Base-by-base conservation (phyloP, 2,113 vertebrate species). In the Osmerus mordax region DNA sequence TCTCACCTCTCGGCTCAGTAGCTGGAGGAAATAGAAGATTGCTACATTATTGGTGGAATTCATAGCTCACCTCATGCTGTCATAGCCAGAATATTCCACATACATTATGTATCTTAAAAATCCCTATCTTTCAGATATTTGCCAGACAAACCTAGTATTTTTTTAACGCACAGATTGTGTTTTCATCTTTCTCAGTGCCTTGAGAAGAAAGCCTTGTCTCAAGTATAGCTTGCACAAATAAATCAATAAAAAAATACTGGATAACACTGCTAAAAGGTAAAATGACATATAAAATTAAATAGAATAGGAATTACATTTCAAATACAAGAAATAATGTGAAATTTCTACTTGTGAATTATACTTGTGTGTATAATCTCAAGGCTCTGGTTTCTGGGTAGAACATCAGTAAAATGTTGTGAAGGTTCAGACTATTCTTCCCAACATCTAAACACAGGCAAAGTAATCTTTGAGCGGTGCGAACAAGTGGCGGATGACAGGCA, bases 381-480 rank as follows among this genome's bases (percentile, higher is more conserved):
- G 90, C 92, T 92, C 84, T 82, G 79, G 78, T 81, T 87, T 88
- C 83, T 86, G 79, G 77, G 78, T 78, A 83, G 81, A 81, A 88
- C 79, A 73, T 74, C 90, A 86, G 91, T 92, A 87, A 85, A 64
- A 85, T 65, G 74, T 83, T 84, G 80, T 79, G 75, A 73, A 65
- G 80, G 75, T 71, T 76, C 59, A 6, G 71, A 71, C 58, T 68
- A 67, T 61, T 73, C 79, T 78, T 87, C 71, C 66, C 73, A 75
- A 62, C 14, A 74, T 87, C 94, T 95, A 98, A 71, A 93, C 93
- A 82, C 97, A 98, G 91, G 97, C 95, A 77, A 97, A 99, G 89
- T 97, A 99, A 85, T 99, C 97, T 95, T 99, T 98, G 89, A 99
- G 95, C 52, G 97, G 97, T 75, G 96, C 96, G 77, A 99, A 99